Percentiles rank a stretch among this genome's conserved stretches.
Conservation (phyloP, 2,113 vertebrate species). For the Chaetodon auriga region DNA sequence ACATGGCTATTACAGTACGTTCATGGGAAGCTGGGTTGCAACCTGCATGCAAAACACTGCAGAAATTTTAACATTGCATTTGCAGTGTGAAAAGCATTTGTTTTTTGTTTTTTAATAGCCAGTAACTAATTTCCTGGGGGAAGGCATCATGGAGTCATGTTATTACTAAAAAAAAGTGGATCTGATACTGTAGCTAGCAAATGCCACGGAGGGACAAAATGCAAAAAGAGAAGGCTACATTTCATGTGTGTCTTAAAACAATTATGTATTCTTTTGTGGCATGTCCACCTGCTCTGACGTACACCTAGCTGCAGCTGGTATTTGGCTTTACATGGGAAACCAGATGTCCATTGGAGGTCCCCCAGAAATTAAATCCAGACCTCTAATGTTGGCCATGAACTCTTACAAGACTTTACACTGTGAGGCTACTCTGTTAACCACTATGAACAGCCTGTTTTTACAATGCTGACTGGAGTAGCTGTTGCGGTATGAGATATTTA, state of each 20-base stretch:
- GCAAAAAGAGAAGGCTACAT: too few relatives aligned
- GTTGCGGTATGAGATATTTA: constrained; percentile 12
- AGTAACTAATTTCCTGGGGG: background rate
- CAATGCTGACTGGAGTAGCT: background rate
- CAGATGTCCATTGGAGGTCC: background rate
- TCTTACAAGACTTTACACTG: background rate
- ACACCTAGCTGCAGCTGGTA: background rate
- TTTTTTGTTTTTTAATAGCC: background rate
- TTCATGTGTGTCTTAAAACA: too few relatives aligned
- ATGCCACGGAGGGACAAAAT: background rate
- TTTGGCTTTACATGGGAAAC: background rate
- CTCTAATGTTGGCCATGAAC: background rate
- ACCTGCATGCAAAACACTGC: too few relatives aligned
- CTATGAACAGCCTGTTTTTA: background rate
- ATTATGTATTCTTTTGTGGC: too few relatives aligned
- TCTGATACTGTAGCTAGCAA: background rate
- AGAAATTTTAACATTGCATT: background rate
- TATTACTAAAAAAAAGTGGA: too few relatives aligned
- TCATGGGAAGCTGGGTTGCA: too few relatives aligned
- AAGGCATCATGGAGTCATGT: background rate
- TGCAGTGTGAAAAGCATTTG: background rate
- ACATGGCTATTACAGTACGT: too few relatives aligned
- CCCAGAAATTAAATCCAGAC: background rate
- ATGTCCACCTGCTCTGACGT: too few relatives aligned
- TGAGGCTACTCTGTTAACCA: background rate